phyloP scores from a whole-genome alignment of 2,797 vertebrate genomes.

The Pachyuromys duprasi region DNA sequence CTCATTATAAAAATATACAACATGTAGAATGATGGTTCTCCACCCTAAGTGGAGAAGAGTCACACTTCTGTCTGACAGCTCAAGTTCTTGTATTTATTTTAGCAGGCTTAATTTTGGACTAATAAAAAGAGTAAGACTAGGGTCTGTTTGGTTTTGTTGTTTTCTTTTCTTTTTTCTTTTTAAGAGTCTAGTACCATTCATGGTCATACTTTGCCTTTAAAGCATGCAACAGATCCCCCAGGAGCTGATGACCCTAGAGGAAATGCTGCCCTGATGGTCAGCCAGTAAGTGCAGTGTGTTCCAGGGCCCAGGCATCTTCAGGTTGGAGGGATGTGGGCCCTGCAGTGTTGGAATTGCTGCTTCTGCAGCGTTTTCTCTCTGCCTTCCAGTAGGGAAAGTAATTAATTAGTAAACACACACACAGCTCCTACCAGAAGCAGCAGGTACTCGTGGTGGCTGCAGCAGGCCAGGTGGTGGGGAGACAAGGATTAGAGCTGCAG shows the following conservation, averaged over 20 bases:
- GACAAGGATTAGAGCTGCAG: not conserved
- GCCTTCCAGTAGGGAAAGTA: not conserved
- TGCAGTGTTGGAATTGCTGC: not conserved
- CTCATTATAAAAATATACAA: constrained; percentile 74
- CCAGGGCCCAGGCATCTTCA: not conserved
- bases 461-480: not conserved
- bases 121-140: constrained; percentile 36
- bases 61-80: constrained; percentile 59
- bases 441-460: not conserved
- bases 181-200: constrained; percentile 2
- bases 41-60: not conserved
- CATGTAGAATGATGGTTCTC: constrained; percentile 68
- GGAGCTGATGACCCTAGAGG: not conserved
- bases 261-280: constrained; percentile 4
- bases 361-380: constrained; percentile 5
- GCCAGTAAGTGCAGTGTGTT: not conserved
- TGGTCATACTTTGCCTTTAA: constrained; percentile 57
- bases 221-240: not conserved
- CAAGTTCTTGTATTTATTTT: constrained; percentile 51
- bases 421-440: not conserved
- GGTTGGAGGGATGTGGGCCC: not conserved
- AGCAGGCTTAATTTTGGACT: constrained; percentile 70
- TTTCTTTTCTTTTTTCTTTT: not conserved
- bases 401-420: not conserved
- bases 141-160: not conserved